Conservation (phyloP, 2,888 invertebrate species). For the Drosophila phalerata region DNA sequence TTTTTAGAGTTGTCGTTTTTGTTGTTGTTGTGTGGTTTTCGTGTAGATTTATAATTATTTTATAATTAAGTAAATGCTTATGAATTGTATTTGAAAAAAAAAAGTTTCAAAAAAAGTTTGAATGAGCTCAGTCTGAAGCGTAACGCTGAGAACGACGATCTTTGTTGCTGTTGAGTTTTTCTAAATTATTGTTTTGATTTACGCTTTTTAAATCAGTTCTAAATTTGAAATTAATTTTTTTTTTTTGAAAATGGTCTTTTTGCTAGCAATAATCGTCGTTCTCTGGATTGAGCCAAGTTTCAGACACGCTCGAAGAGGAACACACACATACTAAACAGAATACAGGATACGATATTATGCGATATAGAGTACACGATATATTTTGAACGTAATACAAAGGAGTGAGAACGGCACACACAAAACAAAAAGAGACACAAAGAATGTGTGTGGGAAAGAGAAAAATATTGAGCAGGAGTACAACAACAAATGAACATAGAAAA, state of each 20-base stretch:
- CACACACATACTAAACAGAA: constrained; percentile 43
- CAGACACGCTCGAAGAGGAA: constrained; percentile 32
- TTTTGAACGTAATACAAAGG: constrained; percentile 22
- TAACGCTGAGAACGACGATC: constrained; percentile 9
- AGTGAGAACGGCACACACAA: constrained; percentile 8
- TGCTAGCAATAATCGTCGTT: neutral
- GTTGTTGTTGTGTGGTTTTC: constrained; percentile 17
- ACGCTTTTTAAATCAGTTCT: neutral
- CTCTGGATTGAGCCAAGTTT: constrained; percentile 8
- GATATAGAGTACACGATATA: constrained; percentile 3
- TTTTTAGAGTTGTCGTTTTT: constrained; percentile 18
- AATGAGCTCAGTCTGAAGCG: constrained; percentile 3
- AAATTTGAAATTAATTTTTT: neutral
- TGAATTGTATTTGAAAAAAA: constrained; percentile 52
- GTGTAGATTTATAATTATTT: constrained; percentile 41
- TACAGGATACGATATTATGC: constrained; percentile 5
- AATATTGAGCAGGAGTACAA: constrained; percentile 7
- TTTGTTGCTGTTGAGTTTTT: neutral
- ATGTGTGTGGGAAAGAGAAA: constrained; percentile 2
- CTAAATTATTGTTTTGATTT: neutral
- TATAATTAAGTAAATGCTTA: constrained; percentile 76
- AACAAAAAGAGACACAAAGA: neutral
- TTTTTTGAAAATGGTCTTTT: neutral
- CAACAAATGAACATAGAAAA: constrained; percentile 17
- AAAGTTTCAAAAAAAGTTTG: constrained; percentile 26